These are phyloP conservation scores for Norana najaformis DNA, from an alignment of 2,888 invertebrate genomes.

Conservation along the genomic window DNA sequence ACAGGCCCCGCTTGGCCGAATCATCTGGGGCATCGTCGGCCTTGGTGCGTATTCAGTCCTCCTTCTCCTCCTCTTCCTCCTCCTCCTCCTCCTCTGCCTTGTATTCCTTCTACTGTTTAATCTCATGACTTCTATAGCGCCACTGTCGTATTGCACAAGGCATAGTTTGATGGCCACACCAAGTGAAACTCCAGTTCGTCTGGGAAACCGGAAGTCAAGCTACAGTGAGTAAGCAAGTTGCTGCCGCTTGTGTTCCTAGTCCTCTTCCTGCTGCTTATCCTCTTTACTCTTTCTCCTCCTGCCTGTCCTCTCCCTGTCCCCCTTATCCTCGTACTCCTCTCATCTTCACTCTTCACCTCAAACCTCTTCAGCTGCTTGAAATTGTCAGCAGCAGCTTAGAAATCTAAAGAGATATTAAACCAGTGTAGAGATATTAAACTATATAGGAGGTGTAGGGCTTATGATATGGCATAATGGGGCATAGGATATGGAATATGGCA, in stretches of 20 bases:
- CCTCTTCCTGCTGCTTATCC: neutral
- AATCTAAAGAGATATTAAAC: no score
- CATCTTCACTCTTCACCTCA: neutral
- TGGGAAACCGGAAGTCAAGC: neutral
- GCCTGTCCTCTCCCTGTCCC: neutral
- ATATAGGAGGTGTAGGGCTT: no score
- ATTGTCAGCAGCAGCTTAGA: no score
- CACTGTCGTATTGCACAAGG: neutral
- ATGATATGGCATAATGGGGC: no score
- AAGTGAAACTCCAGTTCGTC: neutral
- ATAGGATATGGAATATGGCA: no score
- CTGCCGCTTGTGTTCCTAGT: neutral
- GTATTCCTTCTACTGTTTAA: neutral
- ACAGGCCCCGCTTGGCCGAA: slow-evolving; percentile 72
- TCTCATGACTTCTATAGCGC: neutral
- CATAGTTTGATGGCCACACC: neutral
- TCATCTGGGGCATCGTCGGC: slow-evolving; percentile 90
- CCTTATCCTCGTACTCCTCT: neutral
- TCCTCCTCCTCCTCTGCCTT: neutral
- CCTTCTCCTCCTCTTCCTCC: neutral
- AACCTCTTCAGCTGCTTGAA: neutral
- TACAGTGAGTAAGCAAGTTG: neutral
- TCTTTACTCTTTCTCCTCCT: neutral
- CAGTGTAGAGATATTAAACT: no score
- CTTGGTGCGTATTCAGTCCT: slow-evolving; percentile 66